A percentile compares a stretch with the other conserved stretches of the same genome.
These are phyloP conservation scores for Micromesistius poutassou DNA, from an alignment of 2,797 vertebrate genomes.

Conservation along the genomic window DNA sequence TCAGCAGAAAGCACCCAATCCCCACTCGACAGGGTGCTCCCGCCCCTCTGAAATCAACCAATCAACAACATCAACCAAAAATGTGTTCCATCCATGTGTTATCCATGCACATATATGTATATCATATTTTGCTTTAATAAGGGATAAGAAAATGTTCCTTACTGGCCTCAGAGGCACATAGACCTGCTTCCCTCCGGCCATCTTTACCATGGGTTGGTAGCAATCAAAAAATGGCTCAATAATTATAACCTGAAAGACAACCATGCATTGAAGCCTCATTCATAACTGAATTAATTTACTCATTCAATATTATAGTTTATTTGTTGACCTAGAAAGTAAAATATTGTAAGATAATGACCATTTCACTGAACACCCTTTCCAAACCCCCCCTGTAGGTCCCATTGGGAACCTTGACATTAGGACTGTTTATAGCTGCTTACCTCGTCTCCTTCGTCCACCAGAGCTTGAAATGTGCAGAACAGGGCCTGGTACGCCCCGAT, in stretches of 20 bases:
- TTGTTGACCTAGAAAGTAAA: not conserved
- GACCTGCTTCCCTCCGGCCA: conserved; percentile 84
- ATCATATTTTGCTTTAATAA: not conserved
- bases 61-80: not conserved
- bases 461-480: conserved; percentile 87
- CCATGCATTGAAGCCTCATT: not conserved
- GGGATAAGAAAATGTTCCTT: conserved; percentile 17
- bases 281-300: not conserved
- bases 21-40: conserved; percentile 70
- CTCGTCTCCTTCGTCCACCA: conserved; percentile 90
- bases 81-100: not conserved
- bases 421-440: conserved; percentile 53
- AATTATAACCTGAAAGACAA: conserved; percentile 84
- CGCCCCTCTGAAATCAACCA: conserved; percentile 59
- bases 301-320: not conserved
- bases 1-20: conserved; percentile 83
- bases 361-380: not conserved
- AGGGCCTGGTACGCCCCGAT: conserved; percentile 91
- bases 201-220: conserved; percentile 89
- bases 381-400: not conserved
- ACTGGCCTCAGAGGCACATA: conserved; percentile 81
- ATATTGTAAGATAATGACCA: not conserved
- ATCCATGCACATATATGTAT: not conserved
- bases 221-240: conserved; percentile 95
- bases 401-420: not conserved